These are phyloP conservation scores for Eleutherodactylus coqui DNA, from an alignment of 2,797 vertebrate species.

Conservation along the genomic window DNA sequence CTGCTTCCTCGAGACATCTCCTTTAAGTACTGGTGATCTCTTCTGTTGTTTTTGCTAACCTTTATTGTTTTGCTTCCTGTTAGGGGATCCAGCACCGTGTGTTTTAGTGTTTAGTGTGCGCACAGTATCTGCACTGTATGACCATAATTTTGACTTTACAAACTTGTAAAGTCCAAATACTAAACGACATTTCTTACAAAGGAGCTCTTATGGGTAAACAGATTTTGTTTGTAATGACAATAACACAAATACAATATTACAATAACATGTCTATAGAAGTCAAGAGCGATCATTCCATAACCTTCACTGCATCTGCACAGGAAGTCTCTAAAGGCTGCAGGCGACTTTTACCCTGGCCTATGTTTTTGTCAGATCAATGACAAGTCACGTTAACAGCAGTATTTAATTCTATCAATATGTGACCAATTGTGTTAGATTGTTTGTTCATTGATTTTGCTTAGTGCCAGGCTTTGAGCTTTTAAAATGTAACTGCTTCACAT, in stretches of 20 bases:
- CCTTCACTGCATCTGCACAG: constrained; percentile 68
- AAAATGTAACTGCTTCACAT: constrained; percentile 76
- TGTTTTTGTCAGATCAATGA: constrained; percentile 81
- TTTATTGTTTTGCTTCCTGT: too few species aligned
- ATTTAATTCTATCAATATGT: constrained; percentile 95
- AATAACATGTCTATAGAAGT: constrained; percentile 66
- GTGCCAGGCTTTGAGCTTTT: constrained; percentile 80
- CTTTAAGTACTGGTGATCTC: too few species aligned
- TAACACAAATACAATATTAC: constrained; percentile 35
- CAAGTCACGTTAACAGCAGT: constrained; percentile 87
- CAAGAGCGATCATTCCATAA: constrained; percentile 68
- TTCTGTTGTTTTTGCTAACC: too few species aligned
- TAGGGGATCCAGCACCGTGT: too few species aligned
- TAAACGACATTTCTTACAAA: not conserved
- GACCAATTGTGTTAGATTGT: constrained; percentile 91
- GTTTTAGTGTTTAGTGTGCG: not conserved
- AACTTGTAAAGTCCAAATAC: not conserved
- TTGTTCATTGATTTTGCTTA: constrained; percentile 91
- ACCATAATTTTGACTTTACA: not conserved
- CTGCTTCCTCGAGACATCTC: too few species aligned
- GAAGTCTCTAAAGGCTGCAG: constrained; percentile 70
- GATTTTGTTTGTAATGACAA: constrained; percentile 23
- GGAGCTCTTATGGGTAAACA: not conserved
- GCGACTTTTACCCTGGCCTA: constrained; percentile 74
- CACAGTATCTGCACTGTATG: not conserved